Base-by-base conservation (phyloP, 1,140 invertebrate genomes). In the Solen grandis region DNA sequence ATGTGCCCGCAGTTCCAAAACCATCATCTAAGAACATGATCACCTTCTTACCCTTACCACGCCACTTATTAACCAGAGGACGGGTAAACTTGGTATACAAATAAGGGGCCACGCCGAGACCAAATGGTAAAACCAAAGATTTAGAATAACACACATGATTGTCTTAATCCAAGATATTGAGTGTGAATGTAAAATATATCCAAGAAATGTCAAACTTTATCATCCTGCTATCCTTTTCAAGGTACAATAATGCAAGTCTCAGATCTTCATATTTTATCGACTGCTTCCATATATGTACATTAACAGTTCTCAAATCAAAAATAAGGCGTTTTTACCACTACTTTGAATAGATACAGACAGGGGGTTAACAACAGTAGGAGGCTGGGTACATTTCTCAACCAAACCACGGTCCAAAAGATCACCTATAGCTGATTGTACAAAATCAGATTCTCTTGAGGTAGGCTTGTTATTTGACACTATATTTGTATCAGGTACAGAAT, bases 261-360 rank as follows among this genome's bases (percentile, higher is more conserved):
- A 72, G 46, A 72, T 81, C 73, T 35, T 72, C 73, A 50, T 70
- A 76, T 59, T 72, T 65, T n/a, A 81, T 33, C 33, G 38, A 63
- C 35, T 29, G 29, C 59, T 84, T 81, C 65, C 77, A 72, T 27
- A 76, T 10, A 78, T 81, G 60, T 50, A 25, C 29, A 27, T 84
- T 81, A 0, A 80, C 70, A 16, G 68, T 46, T 25, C 77, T 25
- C 60, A 84, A 73, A 68, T 84, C 82, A 46, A 84, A 57, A 60
- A 81, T 81, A 2, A 84, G 46, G 1, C 77, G 65, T 60, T 70
- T 75, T 81, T 76, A 10, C 66, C 82, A 27, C 8, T 59, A 41
- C 50, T 84, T 22, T 84, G 74, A 54, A 72, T 31, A 52, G 82
- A 66, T 22, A 84, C 82, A 4, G 77, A 81, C 14, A 84, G 36